Percentiles rank a stretch among this genome's conserved stretches.
Conservation (phyloP, 2,113 vertebrate genomes). For the Otolemur garnettii region DNA sequence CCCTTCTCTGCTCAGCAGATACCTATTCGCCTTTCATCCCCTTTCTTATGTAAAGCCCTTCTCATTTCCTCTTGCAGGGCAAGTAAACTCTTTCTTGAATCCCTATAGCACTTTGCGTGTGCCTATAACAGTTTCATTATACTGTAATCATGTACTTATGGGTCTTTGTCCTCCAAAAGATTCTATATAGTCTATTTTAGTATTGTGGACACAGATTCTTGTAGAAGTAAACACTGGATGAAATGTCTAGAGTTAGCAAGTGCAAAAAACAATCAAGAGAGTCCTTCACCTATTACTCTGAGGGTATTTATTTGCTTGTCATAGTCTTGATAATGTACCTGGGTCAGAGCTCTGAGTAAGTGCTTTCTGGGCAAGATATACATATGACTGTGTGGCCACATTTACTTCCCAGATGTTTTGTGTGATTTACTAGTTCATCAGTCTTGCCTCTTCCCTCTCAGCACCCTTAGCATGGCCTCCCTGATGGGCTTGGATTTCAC, state of each 20-base stretch:
- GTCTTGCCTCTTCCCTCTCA: not conserved
- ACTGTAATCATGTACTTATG: not conserved
- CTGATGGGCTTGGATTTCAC: constrained; percentile 87
- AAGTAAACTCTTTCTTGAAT: not conserved
- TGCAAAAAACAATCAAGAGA: not conserved
- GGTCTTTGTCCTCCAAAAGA: not conserved
- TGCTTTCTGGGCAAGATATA: not conserved
- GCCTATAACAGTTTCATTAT: not conserved
- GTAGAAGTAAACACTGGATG: not conserved
- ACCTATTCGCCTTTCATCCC: not conserved
- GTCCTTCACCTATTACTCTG: not conserved
- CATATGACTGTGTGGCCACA: not conserved
- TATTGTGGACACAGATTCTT: not conserved
- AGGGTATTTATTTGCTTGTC: not conserved
- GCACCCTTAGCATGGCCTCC: constrained; percentile 71
- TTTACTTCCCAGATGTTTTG: not conserved
- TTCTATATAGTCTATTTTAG: not conserved
- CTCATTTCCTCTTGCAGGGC: not conserved
- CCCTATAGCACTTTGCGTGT: not conserved
- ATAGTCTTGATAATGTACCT: not conserved
- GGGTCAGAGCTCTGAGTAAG: not conserved
- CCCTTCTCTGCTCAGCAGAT: not conserved
- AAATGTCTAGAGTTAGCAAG: not conserved
- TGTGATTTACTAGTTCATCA: not conserved
- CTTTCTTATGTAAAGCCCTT: not conserved